These are phyloP conservation scores for Platynereis dumerilii DNA, from an alignment of 2,888 invertebrate genomes.

Conservation along the genomic window DNA sequence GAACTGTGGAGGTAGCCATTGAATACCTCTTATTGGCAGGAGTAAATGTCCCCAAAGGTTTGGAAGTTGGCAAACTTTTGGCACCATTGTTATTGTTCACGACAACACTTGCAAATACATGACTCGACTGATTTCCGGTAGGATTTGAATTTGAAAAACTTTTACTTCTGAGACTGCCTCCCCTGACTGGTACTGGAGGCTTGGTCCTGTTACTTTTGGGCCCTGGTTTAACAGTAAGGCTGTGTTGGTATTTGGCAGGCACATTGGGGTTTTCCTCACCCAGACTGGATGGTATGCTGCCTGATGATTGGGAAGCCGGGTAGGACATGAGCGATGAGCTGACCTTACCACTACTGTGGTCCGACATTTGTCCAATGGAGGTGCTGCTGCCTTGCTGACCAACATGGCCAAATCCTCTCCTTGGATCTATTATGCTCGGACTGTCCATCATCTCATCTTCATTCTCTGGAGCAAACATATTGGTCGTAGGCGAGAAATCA, in stretches of 20 bases:
- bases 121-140: conserved; percentile 1
- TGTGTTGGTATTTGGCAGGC: conserved; percentile 15
- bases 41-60: no score
- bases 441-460: conserved; percentile 9
- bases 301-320: conserved; percentile 8
- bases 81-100: neutral
- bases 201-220: neutral
- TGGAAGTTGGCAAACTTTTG: no score
- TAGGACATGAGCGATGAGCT: conserved; percentile 10
- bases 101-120: conserved; percentile 19
- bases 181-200: neutral
- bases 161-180: conserved; percentile 12
- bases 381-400: conserved; percentile 10
- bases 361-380: conserved; percentile 8
- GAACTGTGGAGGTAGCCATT: neutral
- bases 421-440: neutral
- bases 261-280: conserved; percentile 16
- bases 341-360: conserved; percentile 8
- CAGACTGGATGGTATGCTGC: conserved; percentile 16
- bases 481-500: neutral
- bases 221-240: conserved; percentile 4
- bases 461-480: conserved; percentile 6
- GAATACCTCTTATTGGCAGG: neutral
- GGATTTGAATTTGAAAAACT: neutral
- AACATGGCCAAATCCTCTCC: neutral